Base-by-base conservation (phyloP, 2,888 invertebrate species). In the Seira sanloemensis region DNA sequence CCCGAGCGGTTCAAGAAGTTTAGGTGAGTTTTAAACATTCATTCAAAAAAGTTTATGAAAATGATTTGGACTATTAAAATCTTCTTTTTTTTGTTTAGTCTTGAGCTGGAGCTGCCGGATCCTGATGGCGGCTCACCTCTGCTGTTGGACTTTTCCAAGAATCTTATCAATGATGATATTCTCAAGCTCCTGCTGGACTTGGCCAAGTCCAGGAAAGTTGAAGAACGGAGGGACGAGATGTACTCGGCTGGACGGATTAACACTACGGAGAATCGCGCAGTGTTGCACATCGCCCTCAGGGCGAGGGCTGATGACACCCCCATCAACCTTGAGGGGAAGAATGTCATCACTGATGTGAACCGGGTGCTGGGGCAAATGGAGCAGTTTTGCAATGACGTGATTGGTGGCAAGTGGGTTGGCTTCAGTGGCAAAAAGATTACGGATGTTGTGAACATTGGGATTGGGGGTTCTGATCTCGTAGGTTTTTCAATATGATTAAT, bases 401-500 rank as follows among this genome's bases (percentile, higher is more conserved):
- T 93, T 78, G 91, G 91, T 67, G 93, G 94, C 2, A 89, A 91
- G 62, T 94, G 94, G 94, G 92, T 92, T 85, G 94, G 94, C 4
- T 97, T 95, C 91, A 97, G 98, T 0, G 98, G 98, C 19, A 97
- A 98, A 92, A 92, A 95, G 84, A 99, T 99, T 85, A 97, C 97
- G n/a, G 80, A 80, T 62, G 84, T 85, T 25, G 84, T 85, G 5
- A 85, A 85, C 58, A 99, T 99, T 91, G 99, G 99, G 84, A 99
- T 99, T 90, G 99, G 99, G 37, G 99, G 99, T 50, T 99, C 99
- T 0, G 99, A 99, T 93, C 93, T 99, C 91, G 94, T 94, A 90
- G 91, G 91, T 1, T 12, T n/a, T n/a, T n/a, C n/a, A n/a, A n/a
- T n/a, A n/a, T n/a, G n/a, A n/a, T n/a, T n/a, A n/a, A n/a, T n/a